phyloP scores from a whole-genome alignment of 2,113 vertebrate genomes.

The Hyla sarda region DNA sequence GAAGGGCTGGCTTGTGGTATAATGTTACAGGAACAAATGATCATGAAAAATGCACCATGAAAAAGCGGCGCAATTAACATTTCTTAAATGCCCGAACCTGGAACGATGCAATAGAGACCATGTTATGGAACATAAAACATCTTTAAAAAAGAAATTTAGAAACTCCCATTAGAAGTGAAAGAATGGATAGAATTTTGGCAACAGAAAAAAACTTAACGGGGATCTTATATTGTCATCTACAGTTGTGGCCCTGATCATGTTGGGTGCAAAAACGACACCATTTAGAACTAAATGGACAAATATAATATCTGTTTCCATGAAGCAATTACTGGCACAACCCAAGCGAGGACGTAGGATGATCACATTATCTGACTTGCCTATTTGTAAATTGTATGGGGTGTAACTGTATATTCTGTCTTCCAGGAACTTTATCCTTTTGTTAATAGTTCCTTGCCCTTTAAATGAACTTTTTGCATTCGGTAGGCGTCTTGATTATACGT shows the following conservation, averaged over 20 bases:
- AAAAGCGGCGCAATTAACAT: constrained; percentile 24
- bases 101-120: background rate
- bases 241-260: background rate
- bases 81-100: background rate
- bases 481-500: too few species aligned
- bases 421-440: too few species aligned
- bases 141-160: background rate
- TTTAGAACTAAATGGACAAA: background rate
- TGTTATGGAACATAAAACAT: background rate
- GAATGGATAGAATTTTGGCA: background rate
- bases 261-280: background rate
- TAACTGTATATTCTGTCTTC: too few species aligned
- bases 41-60: constrained; percentile 16
- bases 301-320: background rate
- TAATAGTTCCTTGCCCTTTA: too few species aligned
- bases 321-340: background rate
- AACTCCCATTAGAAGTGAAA: background rate
- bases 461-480: too few species aligned
- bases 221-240: background rate
- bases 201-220: too few species aligned
- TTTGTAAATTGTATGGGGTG: background rate
- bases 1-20: constrained; percentile 12
- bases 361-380: background rate
- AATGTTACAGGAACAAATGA: constrained; percentile 3
- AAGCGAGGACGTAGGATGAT: too few species aligned